These are phyloP conservation scores for Gorilla gorilla DNA, from an alignment of 2,113 vertebrate genomes.

Conservation along the genomic window DNA sequence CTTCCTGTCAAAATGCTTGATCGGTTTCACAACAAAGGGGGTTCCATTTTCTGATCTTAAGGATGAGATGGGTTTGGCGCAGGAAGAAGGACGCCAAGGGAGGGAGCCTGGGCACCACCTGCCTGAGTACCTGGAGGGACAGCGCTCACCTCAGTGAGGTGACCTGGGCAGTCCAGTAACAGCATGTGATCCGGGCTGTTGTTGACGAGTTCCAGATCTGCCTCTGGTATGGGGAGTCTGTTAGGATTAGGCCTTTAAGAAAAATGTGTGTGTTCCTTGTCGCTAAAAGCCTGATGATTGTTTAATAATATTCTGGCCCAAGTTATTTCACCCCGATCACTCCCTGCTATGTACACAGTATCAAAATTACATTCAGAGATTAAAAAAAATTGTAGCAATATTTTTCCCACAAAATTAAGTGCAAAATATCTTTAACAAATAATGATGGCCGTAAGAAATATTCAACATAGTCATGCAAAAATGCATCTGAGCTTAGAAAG, in stretches of 20 bases:
- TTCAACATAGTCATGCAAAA: constrained; percentile 84
- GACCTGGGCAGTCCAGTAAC: not conserved
- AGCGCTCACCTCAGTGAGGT: not conserved
- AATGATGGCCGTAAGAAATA: constrained; percentile 76
- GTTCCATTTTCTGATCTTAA: not conserved
- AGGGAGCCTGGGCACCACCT: not conserved
- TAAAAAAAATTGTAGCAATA: constrained; percentile 68
- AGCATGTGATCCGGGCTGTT: not conserved
- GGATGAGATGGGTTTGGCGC: not conserved
- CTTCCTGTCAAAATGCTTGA: not conserved
- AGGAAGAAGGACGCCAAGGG: not conserved
- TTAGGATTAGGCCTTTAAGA: constrained; percentile 19
- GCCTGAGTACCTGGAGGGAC: not conserved
- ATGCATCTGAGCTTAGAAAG: constrained; percentile 74
- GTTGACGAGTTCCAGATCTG: not conserved
- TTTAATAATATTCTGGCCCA: constrained; percentile 74
- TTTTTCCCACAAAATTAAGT: constrained; percentile 76
- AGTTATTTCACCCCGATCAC: constrained; percentile 70
- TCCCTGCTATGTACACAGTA: constrained; percentile 70
- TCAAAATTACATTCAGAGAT: constrained; percentile 84
- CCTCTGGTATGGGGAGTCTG: constrained; percentile 36
- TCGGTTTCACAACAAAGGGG: not conserved
- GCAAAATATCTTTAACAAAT: constrained; percentile 81
- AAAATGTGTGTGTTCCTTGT: constrained; percentile 61
- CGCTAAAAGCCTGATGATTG: constrained; percentile 66